Evolutionary conservation across 23 tunicate genomes (phyloP).

Genomic region (Diplosoma virens): DNA sequence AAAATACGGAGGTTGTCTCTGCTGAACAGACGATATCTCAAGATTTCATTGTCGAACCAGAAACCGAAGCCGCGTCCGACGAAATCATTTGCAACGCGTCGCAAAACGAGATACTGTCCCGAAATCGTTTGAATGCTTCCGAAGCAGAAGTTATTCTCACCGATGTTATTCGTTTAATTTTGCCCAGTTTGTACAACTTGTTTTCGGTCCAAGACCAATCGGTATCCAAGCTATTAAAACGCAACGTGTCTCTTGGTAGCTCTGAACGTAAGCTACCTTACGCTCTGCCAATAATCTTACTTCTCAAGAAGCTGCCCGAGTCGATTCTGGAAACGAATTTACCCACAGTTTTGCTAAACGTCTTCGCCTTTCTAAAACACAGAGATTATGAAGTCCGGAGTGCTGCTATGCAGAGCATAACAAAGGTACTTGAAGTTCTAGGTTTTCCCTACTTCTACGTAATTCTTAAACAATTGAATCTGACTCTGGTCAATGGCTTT

Average conservation of each 20-base stretch:
- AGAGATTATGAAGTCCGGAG: conserved; percentile 41
- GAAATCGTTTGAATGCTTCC: not conserved
- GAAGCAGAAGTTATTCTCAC: conserved; percentile 2
- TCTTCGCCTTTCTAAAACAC: conserved; percentile 71
- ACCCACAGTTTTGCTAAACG: conserved; percentile 51
- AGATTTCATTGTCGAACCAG: not conserved
- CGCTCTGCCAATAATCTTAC: conserved; percentile 60
- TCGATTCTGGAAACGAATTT: conserved; percentile 27
- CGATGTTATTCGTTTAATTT: conserved; percentile 25
- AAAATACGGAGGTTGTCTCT: not conserved
- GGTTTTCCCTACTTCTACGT: conserved; percentile 35
- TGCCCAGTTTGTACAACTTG: conserved; percentile 44
- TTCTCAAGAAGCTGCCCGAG: conserved; percentile 54
- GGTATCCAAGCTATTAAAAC: conserved; percentile 47
- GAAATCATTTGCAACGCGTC: not conserved
- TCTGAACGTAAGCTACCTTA: conserved; percentile 63
- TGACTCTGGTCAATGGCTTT: conserved; percentile 65
- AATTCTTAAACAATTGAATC: conserved; percentile 58
- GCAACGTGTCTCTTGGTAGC: conserved; percentile 40
- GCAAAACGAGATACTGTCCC: not conserved
- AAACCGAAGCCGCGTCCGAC: not conserved
- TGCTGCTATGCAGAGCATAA: conserved; percentile 39
- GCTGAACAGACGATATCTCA: not conserved
- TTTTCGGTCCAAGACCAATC: conserved; percentile 40
- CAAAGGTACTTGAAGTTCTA: conserved; percentile 26